Conservation (phyloP, 1,140 invertebrate species). For the Diuraphis noxia region DNA sequence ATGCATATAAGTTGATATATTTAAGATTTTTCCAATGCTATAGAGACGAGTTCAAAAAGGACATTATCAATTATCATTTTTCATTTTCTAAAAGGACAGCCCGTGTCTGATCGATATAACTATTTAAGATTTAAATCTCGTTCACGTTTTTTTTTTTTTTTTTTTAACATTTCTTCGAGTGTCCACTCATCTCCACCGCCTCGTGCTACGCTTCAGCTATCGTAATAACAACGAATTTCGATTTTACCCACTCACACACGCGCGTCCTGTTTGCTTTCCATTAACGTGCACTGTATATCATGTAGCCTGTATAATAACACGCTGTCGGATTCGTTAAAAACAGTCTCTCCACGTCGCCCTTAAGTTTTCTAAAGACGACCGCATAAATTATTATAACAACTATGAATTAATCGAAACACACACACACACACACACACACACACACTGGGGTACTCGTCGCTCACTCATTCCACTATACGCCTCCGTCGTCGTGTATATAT, state of each 20-base stretch:
- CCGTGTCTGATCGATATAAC: neutral
- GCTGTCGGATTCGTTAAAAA: conserved; percentile 16
- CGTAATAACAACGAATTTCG: conserved; percentile 13
- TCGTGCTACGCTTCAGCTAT: neutral
- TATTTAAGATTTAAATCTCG: neutral
- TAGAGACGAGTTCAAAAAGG: neutral
- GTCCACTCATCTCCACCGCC: neutral
- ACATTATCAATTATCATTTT: neutral
- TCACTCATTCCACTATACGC: neutral
- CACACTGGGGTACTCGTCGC: neutral
- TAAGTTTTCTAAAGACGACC: neutral
- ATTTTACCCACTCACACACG: neutral
- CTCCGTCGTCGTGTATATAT: neutral
- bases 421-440: neutral
- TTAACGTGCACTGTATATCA: neutral
- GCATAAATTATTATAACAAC: conserved; percentile 18
- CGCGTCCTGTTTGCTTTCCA: neutral
- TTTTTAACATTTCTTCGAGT: neutral
- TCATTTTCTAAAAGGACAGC: neutral
- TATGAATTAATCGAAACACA: neutral
- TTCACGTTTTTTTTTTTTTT: neutral
- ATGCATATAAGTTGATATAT: neutral
- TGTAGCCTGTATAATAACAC: neutral
- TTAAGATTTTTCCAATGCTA: neutral
- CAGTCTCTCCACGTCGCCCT: neutral